Conservation (phyloP, 2,888 invertebrate genomes). For the Bimastos eiseni region DNA sequence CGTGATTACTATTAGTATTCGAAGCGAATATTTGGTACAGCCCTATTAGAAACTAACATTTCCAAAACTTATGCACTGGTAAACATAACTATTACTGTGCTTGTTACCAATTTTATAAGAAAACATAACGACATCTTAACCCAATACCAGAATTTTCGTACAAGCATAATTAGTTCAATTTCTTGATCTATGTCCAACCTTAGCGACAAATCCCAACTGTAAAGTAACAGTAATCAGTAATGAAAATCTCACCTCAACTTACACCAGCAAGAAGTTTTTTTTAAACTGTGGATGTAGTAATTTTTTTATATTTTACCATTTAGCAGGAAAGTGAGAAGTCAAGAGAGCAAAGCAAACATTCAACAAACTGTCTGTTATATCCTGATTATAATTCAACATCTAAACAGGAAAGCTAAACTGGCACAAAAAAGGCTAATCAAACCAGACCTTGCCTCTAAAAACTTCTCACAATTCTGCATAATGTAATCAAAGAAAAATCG, state of each 20-base stretch:
- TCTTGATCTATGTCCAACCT: background rate
- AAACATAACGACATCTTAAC: background rate
- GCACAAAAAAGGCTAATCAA: background rate
- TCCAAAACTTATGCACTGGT: background rate
- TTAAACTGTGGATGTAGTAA: background rate
- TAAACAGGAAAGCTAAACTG: background rate
- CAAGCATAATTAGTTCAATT: background rate
- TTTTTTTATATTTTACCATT: background rate
- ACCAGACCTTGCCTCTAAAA: background rate
- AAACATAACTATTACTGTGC: background rate
- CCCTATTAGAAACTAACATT: background rate
- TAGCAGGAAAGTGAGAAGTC: background rate
- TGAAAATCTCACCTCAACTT: background rate
- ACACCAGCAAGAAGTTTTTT: background rate
- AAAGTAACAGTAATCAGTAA: background rate
- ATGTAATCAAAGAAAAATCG: background rate
- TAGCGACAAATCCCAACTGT: background rate
- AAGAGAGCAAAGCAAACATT: background rate
- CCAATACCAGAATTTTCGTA: background rate
- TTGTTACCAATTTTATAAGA: background rate
- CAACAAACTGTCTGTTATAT: background rate
- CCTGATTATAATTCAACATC: slow-evolving; percentile 1
- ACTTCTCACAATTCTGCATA: background rate
- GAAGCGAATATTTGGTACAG: no score
- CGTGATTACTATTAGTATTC: no score